phyloP scores from a whole-genome alignment of 1,140 invertebrate genomes.

The Melipona quadrifasciata region DNA sequence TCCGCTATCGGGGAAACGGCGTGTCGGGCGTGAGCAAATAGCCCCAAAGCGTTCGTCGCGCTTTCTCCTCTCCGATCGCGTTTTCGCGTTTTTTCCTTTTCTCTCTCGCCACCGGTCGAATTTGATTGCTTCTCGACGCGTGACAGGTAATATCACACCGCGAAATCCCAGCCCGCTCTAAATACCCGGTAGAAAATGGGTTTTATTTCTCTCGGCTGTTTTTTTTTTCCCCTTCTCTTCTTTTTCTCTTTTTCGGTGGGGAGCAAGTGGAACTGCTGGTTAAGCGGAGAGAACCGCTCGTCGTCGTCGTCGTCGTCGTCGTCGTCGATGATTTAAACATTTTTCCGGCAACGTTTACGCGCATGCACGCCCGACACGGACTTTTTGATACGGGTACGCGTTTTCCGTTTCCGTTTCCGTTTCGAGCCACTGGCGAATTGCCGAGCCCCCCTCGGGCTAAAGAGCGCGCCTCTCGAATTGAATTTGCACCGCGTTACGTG shows the following conservation, averaged over 20 bases:
- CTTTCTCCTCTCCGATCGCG: constrained; percentile 5
- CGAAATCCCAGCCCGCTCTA: not conserved
- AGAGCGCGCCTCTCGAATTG: not conserved
- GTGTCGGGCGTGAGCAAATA: constrained; percentile 52
- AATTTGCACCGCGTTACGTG: not conserved
- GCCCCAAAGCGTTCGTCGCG: constrained; percentile 44
- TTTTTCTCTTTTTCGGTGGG: not conserved
- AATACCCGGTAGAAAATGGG: not conserved
- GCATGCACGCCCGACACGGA: not conserved
- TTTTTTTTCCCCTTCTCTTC: not conserved
- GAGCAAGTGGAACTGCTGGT: no score
- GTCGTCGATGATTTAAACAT: not conserved
- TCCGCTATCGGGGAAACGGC: constrained; percentile 47
- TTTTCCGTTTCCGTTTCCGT: not conserved
- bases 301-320: not conserved
- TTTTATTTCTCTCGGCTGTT: not conserved
- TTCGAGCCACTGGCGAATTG: not conserved
- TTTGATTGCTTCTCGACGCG: constrained; percentile 42
- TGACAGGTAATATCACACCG: constrained; percentile 17
- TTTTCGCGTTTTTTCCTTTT: not conserved
- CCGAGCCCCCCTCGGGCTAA: no score
- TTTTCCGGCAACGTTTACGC: not conserved
- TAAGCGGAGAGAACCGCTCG: not conserved
- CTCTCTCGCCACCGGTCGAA: constrained; percentile 13
- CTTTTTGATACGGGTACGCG: not conserved